phyloP scores from a whole-genome alignment of 2,113 vertebrate species.

The Petroica traversi region DNA sequence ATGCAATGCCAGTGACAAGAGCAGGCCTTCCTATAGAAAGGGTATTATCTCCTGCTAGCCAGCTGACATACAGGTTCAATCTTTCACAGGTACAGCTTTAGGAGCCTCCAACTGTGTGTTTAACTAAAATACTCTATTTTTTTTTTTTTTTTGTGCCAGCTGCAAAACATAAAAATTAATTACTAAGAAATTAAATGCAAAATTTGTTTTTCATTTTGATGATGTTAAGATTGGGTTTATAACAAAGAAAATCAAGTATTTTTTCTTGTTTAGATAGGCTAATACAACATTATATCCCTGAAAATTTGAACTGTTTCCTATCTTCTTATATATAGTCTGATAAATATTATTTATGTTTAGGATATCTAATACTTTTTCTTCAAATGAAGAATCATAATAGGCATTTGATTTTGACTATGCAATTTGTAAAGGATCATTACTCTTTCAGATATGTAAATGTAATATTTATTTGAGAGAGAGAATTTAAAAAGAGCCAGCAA shows the following conservation, averaged over 20 bases:
- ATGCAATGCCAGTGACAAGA: background rate
- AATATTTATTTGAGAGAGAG: background rate
- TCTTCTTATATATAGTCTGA: background rate
- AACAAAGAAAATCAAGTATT: background rate
- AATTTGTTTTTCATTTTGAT: background rate
- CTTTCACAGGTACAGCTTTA: background rate
- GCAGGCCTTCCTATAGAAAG: background rate
- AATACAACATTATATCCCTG: background rate
- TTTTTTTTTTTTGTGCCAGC: background rate
- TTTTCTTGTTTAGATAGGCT: background rate
- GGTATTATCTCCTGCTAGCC: background rate
- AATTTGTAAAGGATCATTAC: background rate
- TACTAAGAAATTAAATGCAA: background rate
- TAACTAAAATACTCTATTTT: background rate
- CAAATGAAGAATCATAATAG: background rate
- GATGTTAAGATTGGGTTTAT: background rate
- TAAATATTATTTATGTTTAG: background rate
- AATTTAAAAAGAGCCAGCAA: background rate
- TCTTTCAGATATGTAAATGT: background rate
- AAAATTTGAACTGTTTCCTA: background rate
- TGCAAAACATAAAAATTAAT: background rate
- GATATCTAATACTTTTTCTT: background rate
- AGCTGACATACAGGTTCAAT: background rate
- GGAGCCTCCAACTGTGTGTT: background rate
- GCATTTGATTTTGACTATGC: background rate